phyloP scores from a whole-genome alignment of 2,888 invertebrate genomes.

The Diarsia brunnea region DNA sequence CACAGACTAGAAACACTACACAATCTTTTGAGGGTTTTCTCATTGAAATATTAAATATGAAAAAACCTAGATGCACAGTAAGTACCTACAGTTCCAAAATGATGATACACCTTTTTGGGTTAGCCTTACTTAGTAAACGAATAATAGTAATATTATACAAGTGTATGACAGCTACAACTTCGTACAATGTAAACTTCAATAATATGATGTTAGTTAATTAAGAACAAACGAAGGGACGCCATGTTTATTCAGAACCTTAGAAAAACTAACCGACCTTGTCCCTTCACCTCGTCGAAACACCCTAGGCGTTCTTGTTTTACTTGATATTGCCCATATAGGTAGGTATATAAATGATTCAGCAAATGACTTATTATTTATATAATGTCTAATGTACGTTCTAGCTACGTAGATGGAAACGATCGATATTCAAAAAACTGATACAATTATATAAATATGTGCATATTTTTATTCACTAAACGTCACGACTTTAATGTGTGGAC shows the following conservation, averaged over 20 bases:
- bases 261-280: slow-evolving; percentile 25
- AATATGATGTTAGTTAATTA: slow-evolving; percentile 24
- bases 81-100: background rate
- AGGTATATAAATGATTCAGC: background rate
- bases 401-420: background rate
- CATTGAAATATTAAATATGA: background rate
- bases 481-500: background rate
- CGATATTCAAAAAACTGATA: background rate
- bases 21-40: background rate
- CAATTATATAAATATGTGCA: background rate
- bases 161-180: slow-evolving; percentile 28
- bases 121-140: background rate
- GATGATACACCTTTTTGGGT: background rate
- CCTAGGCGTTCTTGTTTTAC: slow-evolving; percentile 12
- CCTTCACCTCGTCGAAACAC: slow-evolving; percentile 11
- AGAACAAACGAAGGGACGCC: slow-evolving; percentile 8
- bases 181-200: slow-evolving; percentile 25
- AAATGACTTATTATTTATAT: background rate
- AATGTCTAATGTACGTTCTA: background rate
- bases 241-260: slow-evolving; percentile 24
- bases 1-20: background rate
- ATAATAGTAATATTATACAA: background rate
- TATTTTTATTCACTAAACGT: background rate
- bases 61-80: background rate
- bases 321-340: background rate